Conservation (phyloP, 2,797 vertebrate species). For the Rhyacichthys aspro region DNA sequence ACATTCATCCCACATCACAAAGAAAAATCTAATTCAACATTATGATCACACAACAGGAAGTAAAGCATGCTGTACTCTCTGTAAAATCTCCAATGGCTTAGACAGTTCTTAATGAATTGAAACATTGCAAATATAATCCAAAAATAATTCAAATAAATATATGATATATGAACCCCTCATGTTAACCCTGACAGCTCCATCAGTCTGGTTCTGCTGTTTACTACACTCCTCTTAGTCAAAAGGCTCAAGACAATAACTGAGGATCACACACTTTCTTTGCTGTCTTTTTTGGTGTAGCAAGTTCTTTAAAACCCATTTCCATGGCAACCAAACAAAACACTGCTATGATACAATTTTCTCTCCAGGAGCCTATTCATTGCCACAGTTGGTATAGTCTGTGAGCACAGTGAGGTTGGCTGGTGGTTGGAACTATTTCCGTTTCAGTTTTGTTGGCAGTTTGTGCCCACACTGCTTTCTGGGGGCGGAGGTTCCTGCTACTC, state of each 20-base stretch:
- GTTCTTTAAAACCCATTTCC: conserved; percentile 22
- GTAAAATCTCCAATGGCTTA: too few species aligned
- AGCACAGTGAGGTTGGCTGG: conserved; percentile 2
- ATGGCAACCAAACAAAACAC: conserved; percentile 65
- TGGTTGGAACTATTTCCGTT: conserved; percentile 24
- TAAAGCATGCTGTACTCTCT: too few species aligned
- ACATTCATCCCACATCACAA: too few species aligned
- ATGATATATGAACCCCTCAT: too few species aligned
- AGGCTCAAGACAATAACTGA: conserved; percentile 24
- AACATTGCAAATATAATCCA: too few species aligned
- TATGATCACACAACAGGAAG: too few species aligned
- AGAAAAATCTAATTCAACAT: too few species aligned
- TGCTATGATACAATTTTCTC: conserved; percentile 8
- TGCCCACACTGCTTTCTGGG: conserved; percentile 20
- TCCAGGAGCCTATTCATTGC: conserved; percentile 41
- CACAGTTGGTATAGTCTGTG: conserved; percentile 39
- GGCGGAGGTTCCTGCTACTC: too few species aligned
- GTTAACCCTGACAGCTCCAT: not conserved
- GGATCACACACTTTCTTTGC: conserved; percentile 23
- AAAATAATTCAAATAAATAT: too few species aligned
- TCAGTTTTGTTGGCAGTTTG: conserved; percentile 28
- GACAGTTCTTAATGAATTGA: too few species aligned
- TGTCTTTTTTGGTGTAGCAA: conserved; percentile 33
- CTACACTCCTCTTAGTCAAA: conserved; percentile 25
- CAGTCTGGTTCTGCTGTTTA: not conserved